Evolutionary conservation across 1,140 invertebrate genomes (phyloP).

Genomic region (Atta colombica): DNA sequence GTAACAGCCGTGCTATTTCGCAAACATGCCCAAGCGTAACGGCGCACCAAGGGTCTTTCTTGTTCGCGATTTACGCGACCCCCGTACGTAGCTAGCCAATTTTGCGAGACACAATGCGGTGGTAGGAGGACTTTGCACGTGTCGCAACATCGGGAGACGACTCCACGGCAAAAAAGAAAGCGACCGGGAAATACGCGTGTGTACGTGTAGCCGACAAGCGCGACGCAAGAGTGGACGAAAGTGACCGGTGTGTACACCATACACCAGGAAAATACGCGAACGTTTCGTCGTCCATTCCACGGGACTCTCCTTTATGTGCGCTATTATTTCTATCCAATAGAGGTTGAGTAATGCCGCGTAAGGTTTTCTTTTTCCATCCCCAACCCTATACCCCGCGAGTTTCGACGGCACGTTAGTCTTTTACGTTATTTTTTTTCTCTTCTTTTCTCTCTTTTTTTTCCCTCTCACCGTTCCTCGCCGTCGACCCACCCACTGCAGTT

Average conservation of each 20-base stretch:
- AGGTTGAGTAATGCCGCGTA: constrained; percentile 76
- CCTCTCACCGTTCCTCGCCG: not conserved
- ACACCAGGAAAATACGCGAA: constrained; percentile 5
- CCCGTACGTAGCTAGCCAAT: constrained; percentile 40
- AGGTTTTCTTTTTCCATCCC: constrained; percentile 27
- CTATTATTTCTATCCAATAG: constrained; percentile 79
- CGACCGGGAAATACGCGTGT: not conserved
- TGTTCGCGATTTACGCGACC: constrained; percentile 50
- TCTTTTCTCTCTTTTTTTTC: not conserved
- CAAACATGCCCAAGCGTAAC: constrained; percentile 51
- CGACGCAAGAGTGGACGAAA: not conserved
- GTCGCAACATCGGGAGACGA: constrained; percentile 29
- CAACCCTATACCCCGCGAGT: not conserved
- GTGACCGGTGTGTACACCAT: not conserved
- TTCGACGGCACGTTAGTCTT: constrained; percentile 2
- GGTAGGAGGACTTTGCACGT: constrained; percentile 20
- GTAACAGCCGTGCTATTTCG: constrained; percentile 54
- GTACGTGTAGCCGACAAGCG: not conserved
- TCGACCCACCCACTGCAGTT: not conserved
- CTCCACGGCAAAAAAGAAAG: constrained; percentile 21
- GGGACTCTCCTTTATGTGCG: constrained; percentile 57
- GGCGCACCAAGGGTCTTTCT: constrained; percentile 52
- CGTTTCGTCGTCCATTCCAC: constrained; percentile 7
- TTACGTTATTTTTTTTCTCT: not conserved
- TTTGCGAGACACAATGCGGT: constrained; percentile 51